Evolutionary conservation across 2,797 vertebrate genomes (phyloP).

Genomic region (Pempheris klunzingeri): DNA sequence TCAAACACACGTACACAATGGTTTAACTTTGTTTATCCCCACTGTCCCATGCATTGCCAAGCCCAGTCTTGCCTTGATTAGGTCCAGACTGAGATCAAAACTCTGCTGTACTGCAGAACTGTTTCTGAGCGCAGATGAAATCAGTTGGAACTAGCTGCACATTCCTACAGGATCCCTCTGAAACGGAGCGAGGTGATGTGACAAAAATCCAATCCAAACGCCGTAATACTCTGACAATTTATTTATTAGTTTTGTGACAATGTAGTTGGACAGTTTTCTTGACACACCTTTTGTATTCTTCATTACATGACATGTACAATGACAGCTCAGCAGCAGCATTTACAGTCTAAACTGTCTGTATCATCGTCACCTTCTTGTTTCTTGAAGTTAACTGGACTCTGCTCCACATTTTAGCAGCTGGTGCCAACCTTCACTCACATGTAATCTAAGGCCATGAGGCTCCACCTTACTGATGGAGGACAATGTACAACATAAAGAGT

Average conservation of each 20-base stretch:
- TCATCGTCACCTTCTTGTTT: not conserved
- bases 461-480: conserved; percentile 62
- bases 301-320: conserved; percentile 39
- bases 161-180: not conserved
- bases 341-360: conserved; percentile 2
- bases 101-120: conserved; percentile 1
- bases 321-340: conserved; percentile 26
- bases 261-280: conserved; percentile 24
- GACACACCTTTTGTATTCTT: conserved; percentile 30
- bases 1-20: conserved; percentile 14
- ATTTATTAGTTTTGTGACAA: conserved; percentile 49
- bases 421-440: conserved; percentile 45
- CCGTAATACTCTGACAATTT: conserved; percentile 37
- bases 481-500: conserved; percentile 56
- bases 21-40: conserved; percentile 18
- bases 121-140: not conserved
- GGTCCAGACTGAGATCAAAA: conserved; percentile 31
- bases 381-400: conserved; percentile 24
- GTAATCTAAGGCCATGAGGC: conserved; percentile 74
- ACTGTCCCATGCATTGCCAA: not conserved
- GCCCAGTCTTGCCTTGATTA: not conserved
- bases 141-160: not conserved
- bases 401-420: conserved; percentile 57
- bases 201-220: conserved; percentile 36
- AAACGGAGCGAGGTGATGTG: conserved; percentile 1